phyloP scores from a whole-genome alignment of 2,888 invertebrate genomes.

The Colletes collaris region DNA sequence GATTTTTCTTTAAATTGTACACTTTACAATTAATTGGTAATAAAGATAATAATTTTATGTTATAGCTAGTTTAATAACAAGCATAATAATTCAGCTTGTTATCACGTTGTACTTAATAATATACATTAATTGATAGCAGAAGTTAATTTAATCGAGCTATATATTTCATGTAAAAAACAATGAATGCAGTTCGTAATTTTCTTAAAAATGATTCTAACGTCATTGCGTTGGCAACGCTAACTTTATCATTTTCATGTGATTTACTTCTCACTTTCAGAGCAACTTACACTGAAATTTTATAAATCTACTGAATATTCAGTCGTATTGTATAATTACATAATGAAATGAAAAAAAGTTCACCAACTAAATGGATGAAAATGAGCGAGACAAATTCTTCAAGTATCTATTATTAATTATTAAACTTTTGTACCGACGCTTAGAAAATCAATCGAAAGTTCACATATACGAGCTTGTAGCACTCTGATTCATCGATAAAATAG shows the following conservation, averaged over 20 bases:
- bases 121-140: too few species aligned
- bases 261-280: neutral
- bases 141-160: too few species aligned
- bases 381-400: neutral
- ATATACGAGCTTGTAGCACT: constrained; percentile 36
- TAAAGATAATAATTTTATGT: neutral
- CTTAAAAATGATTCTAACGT: neutral
- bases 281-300: neutral
- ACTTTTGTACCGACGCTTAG: constrained; percentile 14
- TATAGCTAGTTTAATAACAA: too few species aligned
- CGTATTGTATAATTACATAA: constrained; percentile 5
- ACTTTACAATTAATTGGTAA: neutral
- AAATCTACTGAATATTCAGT: constrained; percentile 12
- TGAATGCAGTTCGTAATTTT: too few species aligned
- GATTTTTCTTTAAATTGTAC: neutral
- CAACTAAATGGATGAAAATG: constrained; percentile 12
- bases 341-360: neutral
- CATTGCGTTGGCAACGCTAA: neutral
- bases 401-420: constrained; percentile 4
- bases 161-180: too few species aligned
- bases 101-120: too few species aligned
- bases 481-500: constrained; percentile 2
- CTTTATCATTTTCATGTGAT: neutral
- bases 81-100: too few species aligned
- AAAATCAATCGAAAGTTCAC: neutral